These are phyloP conservation scores for Eulimnadia texana DNA, from an alignment of 1,140 invertebrate species.

Conservation along the genomic window DNA sequence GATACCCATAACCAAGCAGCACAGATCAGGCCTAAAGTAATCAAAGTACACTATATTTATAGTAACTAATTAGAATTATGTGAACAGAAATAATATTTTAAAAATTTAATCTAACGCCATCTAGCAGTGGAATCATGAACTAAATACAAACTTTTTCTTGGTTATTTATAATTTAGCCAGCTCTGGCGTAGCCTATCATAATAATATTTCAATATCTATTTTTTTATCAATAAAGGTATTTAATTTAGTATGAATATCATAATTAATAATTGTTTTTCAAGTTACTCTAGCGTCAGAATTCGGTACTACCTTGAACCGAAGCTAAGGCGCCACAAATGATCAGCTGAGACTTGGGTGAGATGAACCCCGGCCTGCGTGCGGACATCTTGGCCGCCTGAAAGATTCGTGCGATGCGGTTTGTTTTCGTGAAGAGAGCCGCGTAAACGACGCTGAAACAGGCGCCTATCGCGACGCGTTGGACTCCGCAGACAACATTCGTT, in stretches of 20 bases:
- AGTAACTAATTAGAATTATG: too few species aligned
- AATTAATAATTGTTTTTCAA: too few species aligned
- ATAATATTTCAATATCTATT: too few species aligned
- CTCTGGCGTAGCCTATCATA: too few species aligned
- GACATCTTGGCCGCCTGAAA: conserved; percentile 77
- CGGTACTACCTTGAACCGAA: conserved; percentile 51
- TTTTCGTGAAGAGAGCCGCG: conserved; percentile 77
- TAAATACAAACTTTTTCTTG: too few species aligned
- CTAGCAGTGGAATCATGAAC: too few species aligned
- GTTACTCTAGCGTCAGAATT: background rate
- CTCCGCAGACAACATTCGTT: conserved; percentile 41
- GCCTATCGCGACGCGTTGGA: conserved; percentile 37
- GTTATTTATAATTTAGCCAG: too few species aligned
- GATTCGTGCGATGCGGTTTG: conserved; percentile 78
- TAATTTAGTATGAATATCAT: too few species aligned
- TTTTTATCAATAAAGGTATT: too few species aligned
- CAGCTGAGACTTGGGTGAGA: conserved; percentile 83
- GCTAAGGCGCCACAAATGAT: conserved; percentile 72
- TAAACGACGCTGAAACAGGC: conserved; percentile 86
- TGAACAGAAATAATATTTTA: too few species aligned
- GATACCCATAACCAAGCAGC: conserved; percentile 73
- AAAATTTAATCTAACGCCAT: too few species aligned
- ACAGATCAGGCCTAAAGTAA: conserved; percentile 30
- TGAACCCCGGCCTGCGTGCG: conserved; percentile 74
- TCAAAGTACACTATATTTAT: too few species aligned